Conservation (phyloP, 2,113 vertebrate genomes). For the Mobula hypostoma region DNA sequence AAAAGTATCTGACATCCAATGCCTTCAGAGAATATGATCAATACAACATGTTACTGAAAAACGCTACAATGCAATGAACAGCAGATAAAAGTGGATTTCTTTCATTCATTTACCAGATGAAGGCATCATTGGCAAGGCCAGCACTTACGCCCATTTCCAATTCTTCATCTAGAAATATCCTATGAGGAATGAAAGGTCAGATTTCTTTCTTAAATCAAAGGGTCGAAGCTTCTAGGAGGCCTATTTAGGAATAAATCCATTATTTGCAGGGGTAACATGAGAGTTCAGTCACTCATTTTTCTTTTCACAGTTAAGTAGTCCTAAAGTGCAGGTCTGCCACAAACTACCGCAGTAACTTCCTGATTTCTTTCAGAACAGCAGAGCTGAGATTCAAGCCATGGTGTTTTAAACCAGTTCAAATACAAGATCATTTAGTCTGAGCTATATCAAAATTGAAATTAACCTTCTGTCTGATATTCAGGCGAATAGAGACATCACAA, state of each 20-base stretch:
- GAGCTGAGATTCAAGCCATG: not conserved
- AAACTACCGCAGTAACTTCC: not conserved
- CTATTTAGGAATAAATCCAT: not conserved
- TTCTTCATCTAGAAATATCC: too few species aligned
- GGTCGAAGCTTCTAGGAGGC: not conserved
- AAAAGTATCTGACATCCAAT: not conserved
- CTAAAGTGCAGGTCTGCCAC: constrained; percentile 29
- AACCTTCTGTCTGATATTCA: not conserved
- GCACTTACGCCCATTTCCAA: too few species aligned
- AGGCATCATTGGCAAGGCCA: too few species aligned
- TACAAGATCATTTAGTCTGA: not conserved
- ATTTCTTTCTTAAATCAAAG: not conserved
- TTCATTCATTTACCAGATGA: too few species aligned
- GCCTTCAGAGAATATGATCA: not conserved
- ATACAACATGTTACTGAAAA: not conserved
- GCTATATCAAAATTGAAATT: not conserved
- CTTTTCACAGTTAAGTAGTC: constrained; percentile 25
- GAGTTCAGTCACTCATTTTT: not conserved
- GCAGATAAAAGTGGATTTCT: not conserved
- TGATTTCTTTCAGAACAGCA: constrained; percentile 10
- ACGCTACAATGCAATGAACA: not conserved
- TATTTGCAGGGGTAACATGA: not conserved
- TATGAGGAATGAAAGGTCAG: too few species aligned
- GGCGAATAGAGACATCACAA: not conserved
- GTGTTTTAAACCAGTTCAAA: not conserved